Evolutionary conservation across 2,888 invertebrate species (phyloP).

Genomic region (Branchipolynoe longqiensis): DNA sequence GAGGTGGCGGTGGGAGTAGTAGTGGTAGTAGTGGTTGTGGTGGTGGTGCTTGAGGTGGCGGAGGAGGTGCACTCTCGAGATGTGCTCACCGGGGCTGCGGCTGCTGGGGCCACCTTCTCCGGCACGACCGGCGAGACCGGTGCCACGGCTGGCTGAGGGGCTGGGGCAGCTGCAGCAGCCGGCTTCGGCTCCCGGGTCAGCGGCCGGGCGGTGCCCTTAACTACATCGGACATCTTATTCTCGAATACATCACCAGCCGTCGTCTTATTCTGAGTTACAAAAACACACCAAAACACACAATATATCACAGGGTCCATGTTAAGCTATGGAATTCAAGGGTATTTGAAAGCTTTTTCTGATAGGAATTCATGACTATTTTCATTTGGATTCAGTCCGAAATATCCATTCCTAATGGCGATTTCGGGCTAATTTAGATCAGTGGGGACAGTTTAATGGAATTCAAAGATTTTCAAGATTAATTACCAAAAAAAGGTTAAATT

Average conservation of each 20-base stretch:
- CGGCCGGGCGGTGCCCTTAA: constrained; percentile 87
- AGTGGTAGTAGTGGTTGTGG: neutral
- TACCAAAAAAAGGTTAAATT: too few relatives aligned
- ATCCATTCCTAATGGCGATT: too few relatives aligned
- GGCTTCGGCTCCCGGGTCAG: constrained; percentile 72
- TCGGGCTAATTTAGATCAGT: too few relatives aligned
- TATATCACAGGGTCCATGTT: too few relatives aligned
- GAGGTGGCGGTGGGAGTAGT: constrained; percentile 11
- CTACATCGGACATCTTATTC: constrained; percentile 88
- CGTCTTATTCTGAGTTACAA: constrained; percentile 60
- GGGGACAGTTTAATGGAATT: too few relatives aligned
- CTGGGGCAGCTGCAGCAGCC: neutral
- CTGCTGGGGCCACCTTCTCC: neutral
- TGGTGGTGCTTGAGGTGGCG: neutral
- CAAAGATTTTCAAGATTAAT: too few relatives aligned
- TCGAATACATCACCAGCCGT: constrained; percentile 76
- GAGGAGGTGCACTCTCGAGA: neutral
- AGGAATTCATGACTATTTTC: too few relatives aligned
- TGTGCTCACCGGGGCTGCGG: neutral
- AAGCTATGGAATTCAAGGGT: neutral
- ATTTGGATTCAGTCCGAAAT: too few relatives aligned
- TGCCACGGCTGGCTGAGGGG: neutral
- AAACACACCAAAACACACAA: neutral
- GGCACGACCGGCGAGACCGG: neutral
- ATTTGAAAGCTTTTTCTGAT: neutral